These are phyloP conservation scores for Cydia pomonella DNA, from an alignment of 1,140 invertebrate species.

Conservation along the genomic window DNA sequence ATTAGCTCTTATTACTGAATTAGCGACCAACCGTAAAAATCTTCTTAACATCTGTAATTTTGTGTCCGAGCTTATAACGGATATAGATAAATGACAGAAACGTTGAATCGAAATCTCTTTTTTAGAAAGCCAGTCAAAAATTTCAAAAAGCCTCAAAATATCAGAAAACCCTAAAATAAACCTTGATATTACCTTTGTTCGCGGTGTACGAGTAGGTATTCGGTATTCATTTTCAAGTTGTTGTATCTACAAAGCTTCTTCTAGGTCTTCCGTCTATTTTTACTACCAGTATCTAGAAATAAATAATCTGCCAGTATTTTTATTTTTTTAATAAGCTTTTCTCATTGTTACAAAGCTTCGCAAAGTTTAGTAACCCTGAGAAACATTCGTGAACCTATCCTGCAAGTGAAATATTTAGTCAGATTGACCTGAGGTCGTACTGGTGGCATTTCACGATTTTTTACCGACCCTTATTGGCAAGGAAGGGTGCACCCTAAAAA, in stretches of 20 bases:
- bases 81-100: neutral
- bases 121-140: no score
- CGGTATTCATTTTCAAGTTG: no score
- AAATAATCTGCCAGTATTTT: neutral
- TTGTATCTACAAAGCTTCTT: no score
- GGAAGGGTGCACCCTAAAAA: neutral
- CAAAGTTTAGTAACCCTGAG: neutral
- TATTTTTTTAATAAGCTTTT: neutral
- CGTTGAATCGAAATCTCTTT: no score
- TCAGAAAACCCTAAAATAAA: no score
- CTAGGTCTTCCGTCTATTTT: no score
- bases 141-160: no score
- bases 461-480: slow-evolving; percentile 2
- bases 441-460: neutral
- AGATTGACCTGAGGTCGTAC: neutral
- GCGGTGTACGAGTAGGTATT: no score
- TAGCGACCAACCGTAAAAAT: no score
- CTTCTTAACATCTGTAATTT: neutral
- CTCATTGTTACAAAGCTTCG: neutral
- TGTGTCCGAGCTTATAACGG: neutral
- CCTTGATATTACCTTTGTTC: no score
- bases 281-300: neutral
- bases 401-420: neutral
- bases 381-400: neutral
- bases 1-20: neutral